Evolutionary conservation across 2,113 vertebrate genomes (phyloP).

Genomic region (Amphiprion percula): DNA sequence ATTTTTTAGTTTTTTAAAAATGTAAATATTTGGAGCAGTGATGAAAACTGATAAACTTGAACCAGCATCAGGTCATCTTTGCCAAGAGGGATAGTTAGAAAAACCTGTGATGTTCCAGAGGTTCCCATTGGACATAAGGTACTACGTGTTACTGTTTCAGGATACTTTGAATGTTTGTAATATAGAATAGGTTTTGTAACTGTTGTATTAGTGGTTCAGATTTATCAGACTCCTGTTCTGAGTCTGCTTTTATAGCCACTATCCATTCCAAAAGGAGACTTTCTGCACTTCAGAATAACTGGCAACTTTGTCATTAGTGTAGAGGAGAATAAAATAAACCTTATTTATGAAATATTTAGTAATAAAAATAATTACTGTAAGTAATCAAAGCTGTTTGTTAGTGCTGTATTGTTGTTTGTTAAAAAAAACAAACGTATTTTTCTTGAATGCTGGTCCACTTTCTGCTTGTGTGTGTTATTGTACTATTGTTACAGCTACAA

Average conservation of each 20-base stretch:
- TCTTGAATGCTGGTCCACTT: background rate
- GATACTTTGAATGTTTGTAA: slow-evolving; percentile 28
- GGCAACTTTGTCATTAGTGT: background rate
- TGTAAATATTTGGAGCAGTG: background rate
- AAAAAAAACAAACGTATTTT: background rate
- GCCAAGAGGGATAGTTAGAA: slow-evolving; percentile 8
- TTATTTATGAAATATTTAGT: slow-evolving; percentile 60
- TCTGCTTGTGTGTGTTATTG: background rate
- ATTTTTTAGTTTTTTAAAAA: slow-evolving; percentile 1
- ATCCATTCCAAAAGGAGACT: background rate
- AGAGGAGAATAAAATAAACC: background rate
- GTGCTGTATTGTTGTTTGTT: background rate
- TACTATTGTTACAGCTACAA: too few species aligned
- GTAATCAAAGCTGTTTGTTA: background rate
- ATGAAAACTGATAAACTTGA: background rate
- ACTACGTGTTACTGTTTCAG: background rate
- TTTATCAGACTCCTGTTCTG: slow-evolving; percentile 11
- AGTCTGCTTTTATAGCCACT: slow-evolving; percentile 47
- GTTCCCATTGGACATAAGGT: slow-evolving; percentile 20
- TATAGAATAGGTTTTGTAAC: slow-evolving; percentile 46
- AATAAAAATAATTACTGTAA: slow-evolving; percentile 59
- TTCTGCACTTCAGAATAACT: background rate
- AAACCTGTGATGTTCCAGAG: background rate
- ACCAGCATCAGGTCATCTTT: slow-evolving; percentile 3
- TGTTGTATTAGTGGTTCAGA: slow-evolving; percentile 45